A percentile compares a stretch with the other conserved stretches of the same genome.
Conservation (phyloP, 1,140 invertebrate genomes). For the Palaemon carinicauda region DNA sequence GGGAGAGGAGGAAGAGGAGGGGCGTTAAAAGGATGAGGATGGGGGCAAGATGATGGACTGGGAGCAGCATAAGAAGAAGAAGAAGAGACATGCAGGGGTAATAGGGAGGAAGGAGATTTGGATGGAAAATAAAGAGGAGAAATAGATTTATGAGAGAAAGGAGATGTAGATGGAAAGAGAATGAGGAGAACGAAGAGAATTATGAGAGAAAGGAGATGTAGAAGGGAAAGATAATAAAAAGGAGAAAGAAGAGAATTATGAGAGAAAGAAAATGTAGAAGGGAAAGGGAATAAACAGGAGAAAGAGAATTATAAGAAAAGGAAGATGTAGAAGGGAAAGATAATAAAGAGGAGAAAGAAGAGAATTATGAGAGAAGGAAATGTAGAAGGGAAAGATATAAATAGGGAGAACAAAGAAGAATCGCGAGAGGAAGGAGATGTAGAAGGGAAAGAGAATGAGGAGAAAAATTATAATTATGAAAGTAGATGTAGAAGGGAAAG, state of each 20-base stretch:
- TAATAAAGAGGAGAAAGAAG: background rate
- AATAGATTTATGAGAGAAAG: too few relatives aligned
- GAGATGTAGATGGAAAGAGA: background rate
- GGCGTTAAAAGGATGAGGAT: background rate
- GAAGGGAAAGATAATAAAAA: background rate
- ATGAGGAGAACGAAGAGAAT: background rate
- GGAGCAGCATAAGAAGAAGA: too few relatives aligned
- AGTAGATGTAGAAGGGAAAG: background rate
- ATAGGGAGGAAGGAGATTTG: too few relatives aligned
- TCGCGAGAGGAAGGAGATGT: too few relatives aligned
- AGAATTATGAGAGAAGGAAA: background rate
- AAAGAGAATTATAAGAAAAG: background rate
- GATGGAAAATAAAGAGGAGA: too few relatives aligned
- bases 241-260: background rate
- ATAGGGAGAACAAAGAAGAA: background rate
- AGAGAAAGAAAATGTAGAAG: background rate
- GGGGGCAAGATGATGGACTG: too few relatives aligned
- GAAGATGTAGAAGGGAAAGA: background rate
- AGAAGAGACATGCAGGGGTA: too few relatives aligned
- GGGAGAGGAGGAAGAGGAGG: background rate
- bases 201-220: background rate
- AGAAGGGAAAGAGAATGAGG: too few relatives aligned
- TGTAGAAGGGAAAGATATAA: background rate
- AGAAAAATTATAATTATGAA: too few relatives aligned
- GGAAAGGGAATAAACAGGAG: background rate